Percentiles rank a stretch among this genome's conserved stretches.
Evolutionary conservation across 1,140 invertebrate genomes (phyloP).

Genomic region (Zophobas atratus): DNA sequence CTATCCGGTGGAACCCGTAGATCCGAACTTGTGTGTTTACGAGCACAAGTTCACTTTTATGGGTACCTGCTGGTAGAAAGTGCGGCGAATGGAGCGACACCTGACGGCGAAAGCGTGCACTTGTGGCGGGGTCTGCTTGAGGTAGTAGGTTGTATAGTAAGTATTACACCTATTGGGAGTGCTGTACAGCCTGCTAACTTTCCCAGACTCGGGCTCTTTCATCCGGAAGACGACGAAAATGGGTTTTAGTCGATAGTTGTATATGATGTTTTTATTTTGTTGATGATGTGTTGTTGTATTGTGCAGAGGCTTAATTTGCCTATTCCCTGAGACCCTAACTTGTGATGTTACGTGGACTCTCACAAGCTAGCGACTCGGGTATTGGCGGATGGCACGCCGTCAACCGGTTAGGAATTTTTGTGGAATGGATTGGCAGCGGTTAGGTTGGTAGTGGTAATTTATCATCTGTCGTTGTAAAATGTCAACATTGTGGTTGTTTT

Average conservation of each 20-base stretch:
- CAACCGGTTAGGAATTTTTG: conserved; percentile 9
- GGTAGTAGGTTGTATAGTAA: conserved; percentile 87
- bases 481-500: not conserved
- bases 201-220: conserved; percentile 70
- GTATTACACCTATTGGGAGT: conserved; percentile 77
- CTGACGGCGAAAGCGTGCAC: not conserved
- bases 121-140: conserved; percentile 70
- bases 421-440: too few species aligned
- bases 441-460: conserved; percentile 22
- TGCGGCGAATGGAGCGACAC: conserved; percentile 5
- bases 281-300: not conserved
- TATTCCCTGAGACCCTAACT: conserved; percentile 85
- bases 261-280: conserved; percentile 7
- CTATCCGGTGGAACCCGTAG: conserved; percentile 66
- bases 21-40: conserved; percentile 68
- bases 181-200: conserved; percentile 86
- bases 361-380: conserved; percentile 83
- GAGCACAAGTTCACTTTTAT: conserved; percentile 67
- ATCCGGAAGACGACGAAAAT: conserved; percentile 25
- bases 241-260: not conserved
- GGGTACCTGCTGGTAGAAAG: conserved; percentile 60
- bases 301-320: conserved; percentile 68
- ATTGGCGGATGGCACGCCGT: conserved; percentile 71
- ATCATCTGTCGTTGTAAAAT: not conserved
- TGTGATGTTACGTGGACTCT: conserved; percentile 78